Evolutionary conservation across 2,888 invertebrate species (phyloP).

Genomic region (Orthosia cruda): DNA sequence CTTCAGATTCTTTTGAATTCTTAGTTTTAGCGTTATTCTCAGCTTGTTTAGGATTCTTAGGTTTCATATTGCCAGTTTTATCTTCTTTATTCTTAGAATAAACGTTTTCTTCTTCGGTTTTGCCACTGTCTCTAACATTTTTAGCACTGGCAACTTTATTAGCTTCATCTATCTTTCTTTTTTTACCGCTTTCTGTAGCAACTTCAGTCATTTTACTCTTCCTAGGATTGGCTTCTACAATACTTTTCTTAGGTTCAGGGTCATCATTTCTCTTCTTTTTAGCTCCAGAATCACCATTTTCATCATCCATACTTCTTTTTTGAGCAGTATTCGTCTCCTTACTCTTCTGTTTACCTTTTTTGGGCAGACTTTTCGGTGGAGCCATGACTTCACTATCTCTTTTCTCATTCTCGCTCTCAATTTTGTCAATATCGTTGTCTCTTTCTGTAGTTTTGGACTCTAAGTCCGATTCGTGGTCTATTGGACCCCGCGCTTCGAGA

Average conservation of each 20-base stretch:
- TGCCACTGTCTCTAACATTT: constrained; percentile 39
- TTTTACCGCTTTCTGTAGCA: constrained; percentile 40
- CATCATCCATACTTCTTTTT: constrained; percentile 51
- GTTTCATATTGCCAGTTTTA: not conserved
- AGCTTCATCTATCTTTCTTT: constrained; percentile 35
- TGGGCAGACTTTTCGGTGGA: constrained; percentile 83
- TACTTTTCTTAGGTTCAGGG: constrained; percentile 38
- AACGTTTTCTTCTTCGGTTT: constrained; percentile 26
- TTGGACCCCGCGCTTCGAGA: constrained; percentile 74
- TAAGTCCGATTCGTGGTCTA: constrained; percentile 74
- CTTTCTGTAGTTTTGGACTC: constrained; percentile 65
- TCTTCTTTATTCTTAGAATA: constrained; percentile 40
- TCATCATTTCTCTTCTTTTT: constrained; percentile 45
- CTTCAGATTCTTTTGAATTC: constrained; percentile 14
- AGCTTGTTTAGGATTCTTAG: constrained; percentile 31
- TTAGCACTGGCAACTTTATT: constrained; percentile 43
- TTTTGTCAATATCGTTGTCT: constrained; percentile 56
- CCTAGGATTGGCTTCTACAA: constrained; percentile 11
- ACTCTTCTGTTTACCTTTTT: constrained; percentile 77
- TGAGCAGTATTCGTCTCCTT: constrained; percentile 63
- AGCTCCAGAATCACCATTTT: not conserved
- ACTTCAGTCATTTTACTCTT: constrained; percentile 39
- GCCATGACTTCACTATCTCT: constrained; percentile 81
- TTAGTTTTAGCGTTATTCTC: constrained; percentile 40
- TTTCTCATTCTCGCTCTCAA: constrained; percentile 55